phyloP scores from a whole-genome alignment of 2,888 invertebrate genomes.

The Zaprionus lineosus region DNA sequence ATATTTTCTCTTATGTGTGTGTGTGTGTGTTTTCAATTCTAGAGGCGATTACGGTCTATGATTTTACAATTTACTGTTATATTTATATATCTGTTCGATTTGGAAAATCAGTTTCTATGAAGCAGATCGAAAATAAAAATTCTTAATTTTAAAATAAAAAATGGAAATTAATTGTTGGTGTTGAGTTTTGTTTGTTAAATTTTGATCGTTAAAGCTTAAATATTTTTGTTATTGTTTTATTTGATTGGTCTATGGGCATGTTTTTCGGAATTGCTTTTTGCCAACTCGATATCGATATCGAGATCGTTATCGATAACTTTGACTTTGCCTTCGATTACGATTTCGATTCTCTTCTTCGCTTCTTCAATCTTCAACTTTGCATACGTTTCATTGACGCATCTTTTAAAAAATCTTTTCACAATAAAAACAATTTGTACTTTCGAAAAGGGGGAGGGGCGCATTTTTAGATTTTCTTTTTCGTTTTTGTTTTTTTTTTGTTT shows the following conservation, averaged over 20 bases:
- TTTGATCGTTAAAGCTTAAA: too few relatives aligned
- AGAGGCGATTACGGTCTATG: constrained; percentile 31
- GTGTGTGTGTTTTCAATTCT: too few relatives aligned
- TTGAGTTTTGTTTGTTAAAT: too few relatives aligned
- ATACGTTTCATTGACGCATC: constrained; percentile 23
- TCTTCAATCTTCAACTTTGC: constrained; percentile 58
- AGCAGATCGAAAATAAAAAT: neutral
- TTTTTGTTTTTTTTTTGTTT: constrained; percentile 47
- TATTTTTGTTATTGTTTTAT: neutral
- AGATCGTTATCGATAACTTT: too few relatives aligned
- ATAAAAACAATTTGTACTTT: constrained; percentile 83
- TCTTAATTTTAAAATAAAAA: constrained; percentile 2
- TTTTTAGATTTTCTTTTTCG: constrained; percentile 63
- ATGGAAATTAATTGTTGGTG: too few relatives aligned
- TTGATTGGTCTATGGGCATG: constrained; percentile 31
- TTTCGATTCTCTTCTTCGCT: constrained; percentile 30
- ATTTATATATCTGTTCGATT: neutral
- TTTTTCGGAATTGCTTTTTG: constrained; percentile 31
- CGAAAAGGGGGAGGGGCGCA: constrained; percentile 83
- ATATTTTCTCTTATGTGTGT: too few relatives aligned
- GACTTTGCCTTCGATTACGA: constrained; percentile 29
- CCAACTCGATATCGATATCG: too few relatives aligned
- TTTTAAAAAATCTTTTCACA: constrained; percentile 74
- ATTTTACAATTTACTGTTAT: constrained; percentile 8
- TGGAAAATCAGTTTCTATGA: neutral